Evolutionary conservation across 2,888 invertebrate genomes (phyloP), one percentile per base, ranked within the genome.

Genomic region (Zaprionus lineosus): DNA sequence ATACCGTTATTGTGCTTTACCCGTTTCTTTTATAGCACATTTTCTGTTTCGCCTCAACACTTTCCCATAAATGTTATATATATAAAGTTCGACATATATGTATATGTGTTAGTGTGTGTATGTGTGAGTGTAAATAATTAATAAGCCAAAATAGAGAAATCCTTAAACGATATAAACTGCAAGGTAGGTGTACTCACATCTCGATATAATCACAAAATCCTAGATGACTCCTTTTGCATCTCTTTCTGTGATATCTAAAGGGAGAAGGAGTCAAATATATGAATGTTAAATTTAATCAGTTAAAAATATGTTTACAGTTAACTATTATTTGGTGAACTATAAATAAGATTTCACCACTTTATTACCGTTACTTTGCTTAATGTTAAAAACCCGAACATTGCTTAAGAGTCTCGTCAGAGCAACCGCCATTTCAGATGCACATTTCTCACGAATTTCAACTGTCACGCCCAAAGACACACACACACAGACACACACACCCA

Each of bases 21-120:
- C 60, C 21, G n/a, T n/a, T n/a, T 75, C 75, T 72, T 75, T 68
- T 79, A 36, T 62, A 73, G 84, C 76, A 83, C 75, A 43, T 67
- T 82, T 61, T 66, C 33, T 12, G 52, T 68, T 65, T 21, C 29
- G 55, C 56, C 66, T 29, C 28, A 36, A 15, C 2, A n/a, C 29
- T 28, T n/a, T 28, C 9, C 3, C 9, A 5, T n/a, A 28, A 7
- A 28, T n/a, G n/a, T 3, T 28, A 8, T 8, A 29, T 8, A 29
- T 8, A 11, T 51, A 29, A 60, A 64, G 51, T 50, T 64, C n/a
- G 34, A 31, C 37, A 39, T 28, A 40, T 47, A 33, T 33, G 7
- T 57, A 15, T 40, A 16, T 50, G 33, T 21, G 9, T 57, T 12
- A 53, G 31, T 43, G 47, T 62, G 40, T 53, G 34, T 69, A 29